Percentiles rank a stretch among this genome's conserved stretches.
These are phyloP conservation scores for Amphimallon solstitiale DNA, from an alignment of 2,888 invertebrate genomes.

Conservation along the genomic window DNA sequence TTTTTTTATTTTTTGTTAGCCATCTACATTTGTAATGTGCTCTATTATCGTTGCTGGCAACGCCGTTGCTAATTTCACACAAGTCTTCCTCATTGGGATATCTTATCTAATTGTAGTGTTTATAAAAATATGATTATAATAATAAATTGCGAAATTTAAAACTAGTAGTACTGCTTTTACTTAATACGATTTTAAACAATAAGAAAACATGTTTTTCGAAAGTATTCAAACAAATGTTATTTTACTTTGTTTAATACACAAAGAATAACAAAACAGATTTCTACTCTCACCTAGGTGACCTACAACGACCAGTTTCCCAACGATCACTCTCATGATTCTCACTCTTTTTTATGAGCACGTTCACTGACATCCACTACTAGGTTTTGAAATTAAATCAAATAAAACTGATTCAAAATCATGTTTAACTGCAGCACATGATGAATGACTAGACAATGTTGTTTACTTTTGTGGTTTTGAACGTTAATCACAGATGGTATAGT, in stretches of 20 bases:
- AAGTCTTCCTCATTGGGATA: no score
- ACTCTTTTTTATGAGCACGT: neutral
- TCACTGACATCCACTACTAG: neutral
- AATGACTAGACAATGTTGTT: neutral
- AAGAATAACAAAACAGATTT: constrained; percentile 22
- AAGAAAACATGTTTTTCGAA: no score
- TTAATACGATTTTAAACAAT: no score
- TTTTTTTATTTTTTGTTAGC: no score
- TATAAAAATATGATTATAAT: no score
- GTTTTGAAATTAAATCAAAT: neutral
- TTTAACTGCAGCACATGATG: neutral
- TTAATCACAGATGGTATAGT: constrained; percentile 21
- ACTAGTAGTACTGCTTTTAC: no score
- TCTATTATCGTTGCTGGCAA: no score
- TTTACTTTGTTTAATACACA: neutral
- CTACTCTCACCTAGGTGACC: constrained; percentile 78
- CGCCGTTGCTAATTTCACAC: no score
- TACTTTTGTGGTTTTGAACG: neutral
- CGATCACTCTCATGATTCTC: constrained; percentile 77
- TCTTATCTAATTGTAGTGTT: no score
- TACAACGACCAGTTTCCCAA: constrained; percentile 87
- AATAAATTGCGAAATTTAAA: no score
- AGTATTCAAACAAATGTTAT: no score
- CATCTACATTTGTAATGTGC: no score
- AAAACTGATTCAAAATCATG: neutral